Conservation (phyloP, 2,113 vertebrate species). For the Corydoras maculifer region DNA sequence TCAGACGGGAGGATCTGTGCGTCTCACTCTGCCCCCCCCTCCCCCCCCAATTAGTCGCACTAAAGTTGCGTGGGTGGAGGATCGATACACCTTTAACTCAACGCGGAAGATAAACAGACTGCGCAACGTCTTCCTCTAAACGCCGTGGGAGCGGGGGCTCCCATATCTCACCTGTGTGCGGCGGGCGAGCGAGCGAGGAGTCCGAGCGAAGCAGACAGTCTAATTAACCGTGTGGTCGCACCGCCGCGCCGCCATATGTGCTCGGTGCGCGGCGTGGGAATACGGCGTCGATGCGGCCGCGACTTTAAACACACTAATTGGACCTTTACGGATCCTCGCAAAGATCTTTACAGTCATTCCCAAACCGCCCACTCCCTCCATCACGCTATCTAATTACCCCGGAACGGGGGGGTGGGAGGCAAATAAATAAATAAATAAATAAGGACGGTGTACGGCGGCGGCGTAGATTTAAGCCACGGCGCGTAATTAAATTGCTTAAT, state of each 20-base stretch:
- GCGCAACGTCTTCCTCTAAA: too few species aligned
- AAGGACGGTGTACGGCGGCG: neutral
- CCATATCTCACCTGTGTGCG: constrained; percentile 6
- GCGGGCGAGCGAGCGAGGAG: constrained; percentile 24
- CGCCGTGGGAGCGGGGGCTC: too few species aligned
- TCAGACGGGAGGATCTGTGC: too few species aligned
- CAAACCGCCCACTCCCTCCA: constrained; percentile 22
- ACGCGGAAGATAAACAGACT: too few species aligned
- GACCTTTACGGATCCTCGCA: constrained; percentile 50
- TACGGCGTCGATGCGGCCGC: constrained; percentile 50
- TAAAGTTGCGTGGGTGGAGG: too few species aligned
- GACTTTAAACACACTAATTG: constrained; percentile 63
- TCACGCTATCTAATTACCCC: constrained; percentile 18
- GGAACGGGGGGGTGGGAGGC: neutral
- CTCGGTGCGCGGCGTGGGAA: constrained; percentile 58
- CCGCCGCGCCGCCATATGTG: constrained; percentile 60
- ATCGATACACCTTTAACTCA: too few species aligned
- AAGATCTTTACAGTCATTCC: constrained; percentile 46
- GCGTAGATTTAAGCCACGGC: constrained; percentile 50
- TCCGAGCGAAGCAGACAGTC: constrained; percentile 53
- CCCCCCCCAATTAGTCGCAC: too few species aligned
- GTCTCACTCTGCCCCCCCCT: too few species aligned
- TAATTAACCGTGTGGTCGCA: constrained; percentile 61
- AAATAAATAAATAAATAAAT: neutral
- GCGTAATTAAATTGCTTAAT: constrained; percentile 67